These are phyloP conservation scores for Drosophila anomalata DNA, from an alignment of 2,888 invertebrate genomes.

Conservation along the genomic window DNA sequence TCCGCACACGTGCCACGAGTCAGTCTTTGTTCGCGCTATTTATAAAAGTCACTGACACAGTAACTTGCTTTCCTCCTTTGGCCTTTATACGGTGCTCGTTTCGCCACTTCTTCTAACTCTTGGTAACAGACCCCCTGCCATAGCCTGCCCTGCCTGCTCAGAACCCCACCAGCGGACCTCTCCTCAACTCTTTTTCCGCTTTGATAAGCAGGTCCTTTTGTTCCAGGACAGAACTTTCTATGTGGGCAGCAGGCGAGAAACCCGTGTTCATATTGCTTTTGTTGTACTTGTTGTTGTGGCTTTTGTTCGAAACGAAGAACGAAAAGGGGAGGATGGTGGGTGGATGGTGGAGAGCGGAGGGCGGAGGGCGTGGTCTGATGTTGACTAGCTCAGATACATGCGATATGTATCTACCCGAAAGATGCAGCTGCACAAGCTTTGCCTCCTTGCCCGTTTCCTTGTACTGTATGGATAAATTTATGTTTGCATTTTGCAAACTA, in stretches of 20 bases:
- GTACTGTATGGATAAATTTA: constrained; percentile 33
- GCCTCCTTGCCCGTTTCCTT: not conserved
- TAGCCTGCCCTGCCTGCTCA: not conserved
- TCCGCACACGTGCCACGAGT: constrained; percentile 49
- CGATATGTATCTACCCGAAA: constrained; percentile 62
- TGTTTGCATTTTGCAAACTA: constrained; percentile 26
- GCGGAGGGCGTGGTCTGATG: constrained; percentile 30
- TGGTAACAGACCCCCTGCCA: constrained; percentile 16
- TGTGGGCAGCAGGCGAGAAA: constrained; percentile 56
- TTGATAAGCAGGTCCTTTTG: constrained; percentile 76
- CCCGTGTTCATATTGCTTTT: constrained; percentile 65
- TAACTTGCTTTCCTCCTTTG: constrained; percentile 65
- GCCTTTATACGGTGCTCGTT: constrained; percentile 48
- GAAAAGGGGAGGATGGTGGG: not conserved
- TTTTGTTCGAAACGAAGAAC: constrained; percentile 49
- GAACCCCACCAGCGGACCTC: constrained; percentile 1
- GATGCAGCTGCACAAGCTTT: constrained; percentile 45
- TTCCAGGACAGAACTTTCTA: constrained; percentile 62
- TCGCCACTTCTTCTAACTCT: constrained; percentile 62
- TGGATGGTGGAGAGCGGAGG: not conserved
- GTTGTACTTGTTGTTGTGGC: constrained; percentile 61
- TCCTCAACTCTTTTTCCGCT: constrained; percentile 74
- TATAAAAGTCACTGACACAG: constrained; percentile 78
- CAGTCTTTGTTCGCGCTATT: constrained; percentile 72
- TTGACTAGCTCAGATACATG: constrained; percentile 54